Percentiles rank a stretch among this genome's conserved stretches.
phyloP scores from a whole-genome alignment of 2,113 vertebrate species.

The Donacobius atricapilla region DNA sequence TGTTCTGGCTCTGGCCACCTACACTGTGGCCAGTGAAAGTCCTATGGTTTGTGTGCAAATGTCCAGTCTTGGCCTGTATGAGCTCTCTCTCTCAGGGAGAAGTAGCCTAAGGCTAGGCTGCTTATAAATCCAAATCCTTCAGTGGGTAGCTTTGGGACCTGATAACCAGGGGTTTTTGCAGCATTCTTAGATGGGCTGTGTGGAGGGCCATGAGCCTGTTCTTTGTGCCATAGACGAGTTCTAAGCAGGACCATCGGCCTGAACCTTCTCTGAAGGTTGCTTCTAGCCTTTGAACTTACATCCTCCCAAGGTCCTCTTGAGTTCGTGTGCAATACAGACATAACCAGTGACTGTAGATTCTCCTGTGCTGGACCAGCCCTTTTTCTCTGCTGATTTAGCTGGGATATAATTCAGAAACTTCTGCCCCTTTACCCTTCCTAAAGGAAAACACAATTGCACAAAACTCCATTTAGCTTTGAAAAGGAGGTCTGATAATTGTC shows the following conservation, averaged over 20 bases:
- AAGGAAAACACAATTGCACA: not conserved
- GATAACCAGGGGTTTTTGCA: not conserved
- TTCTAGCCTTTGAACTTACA: not conserved
- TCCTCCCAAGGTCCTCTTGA: not conserved
- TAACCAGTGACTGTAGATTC: not conserved
- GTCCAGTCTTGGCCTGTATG: not conserved
- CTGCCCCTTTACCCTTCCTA: not conserved
- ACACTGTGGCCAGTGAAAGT: not conserved
- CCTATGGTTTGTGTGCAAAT: not conserved
- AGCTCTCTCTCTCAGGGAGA: not conserved
- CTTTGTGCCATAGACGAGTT: not conserved
- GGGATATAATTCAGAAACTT: not conserved
- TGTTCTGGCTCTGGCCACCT: not conserved
- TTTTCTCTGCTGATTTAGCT: not conserved
- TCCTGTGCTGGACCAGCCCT: not conserved
- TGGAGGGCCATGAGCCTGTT: not conserved
- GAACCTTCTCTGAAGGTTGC: not conserved
- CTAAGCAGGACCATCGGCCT: not conserved
- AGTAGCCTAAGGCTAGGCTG: not conserved
- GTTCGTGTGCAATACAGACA: not conserved
- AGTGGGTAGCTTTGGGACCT: not conserved
- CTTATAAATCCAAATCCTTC: not conserved
- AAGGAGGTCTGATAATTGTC: constrained; percentile 14
- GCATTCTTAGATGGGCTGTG: not conserved
- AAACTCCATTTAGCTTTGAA: not conserved